Conservation (phyloP, 2,888 invertebrate genomes). For the Sericinus montela region DNA sequence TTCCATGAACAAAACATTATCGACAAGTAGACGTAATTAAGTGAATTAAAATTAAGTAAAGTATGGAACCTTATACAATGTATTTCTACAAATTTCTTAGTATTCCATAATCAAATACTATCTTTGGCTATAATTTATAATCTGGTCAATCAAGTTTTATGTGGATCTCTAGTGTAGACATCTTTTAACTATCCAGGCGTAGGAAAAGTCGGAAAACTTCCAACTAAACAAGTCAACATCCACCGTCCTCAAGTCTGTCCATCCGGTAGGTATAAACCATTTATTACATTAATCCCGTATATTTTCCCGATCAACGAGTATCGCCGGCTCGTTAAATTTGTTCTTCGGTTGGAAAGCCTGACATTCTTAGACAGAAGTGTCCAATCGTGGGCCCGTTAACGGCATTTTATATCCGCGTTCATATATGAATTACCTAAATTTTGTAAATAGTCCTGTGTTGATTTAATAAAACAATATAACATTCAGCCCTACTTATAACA, state of each 20-base stretch:
- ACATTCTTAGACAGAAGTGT: constrained; percentile 22
- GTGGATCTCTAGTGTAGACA: constrained; percentile 22
- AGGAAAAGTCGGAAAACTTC: constrained; percentile 46
- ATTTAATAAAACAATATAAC: too few relatives aligned
- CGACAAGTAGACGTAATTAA: too few relatives aligned
- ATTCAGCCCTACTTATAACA: too few relatives aligned
- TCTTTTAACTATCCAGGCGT: constrained; percentile 20
- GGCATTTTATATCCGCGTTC: not conserved
- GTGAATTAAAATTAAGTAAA: too few relatives aligned
- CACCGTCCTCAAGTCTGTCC: constrained; percentile 27
- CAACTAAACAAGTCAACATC: constrained; percentile 22
- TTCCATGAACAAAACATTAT: too few relatives aligned
- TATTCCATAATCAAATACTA: too few relatives aligned
- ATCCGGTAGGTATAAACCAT: constrained; percentile 41
- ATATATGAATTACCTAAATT: not conserved
- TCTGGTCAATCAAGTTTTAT: constrained; percentile 17
- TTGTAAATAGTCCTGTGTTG: too few relatives aligned
- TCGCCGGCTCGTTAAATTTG: constrained; percentile 43
- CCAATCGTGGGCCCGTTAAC: constrained; percentile 31
- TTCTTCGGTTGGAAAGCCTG: constrained; percentile 55
- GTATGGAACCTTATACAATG: too few relatives aligned
- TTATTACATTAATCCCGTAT: constrained; percentile 41
- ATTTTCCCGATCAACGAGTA: constrained; percentile 39
- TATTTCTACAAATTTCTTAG: too few relatives aligned
- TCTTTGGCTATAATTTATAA: not conserved